Base-by-base conservation (phyloP, 1,140 invertebrate genomes). In the Venustaconcha ellipsiformis region DNA sequence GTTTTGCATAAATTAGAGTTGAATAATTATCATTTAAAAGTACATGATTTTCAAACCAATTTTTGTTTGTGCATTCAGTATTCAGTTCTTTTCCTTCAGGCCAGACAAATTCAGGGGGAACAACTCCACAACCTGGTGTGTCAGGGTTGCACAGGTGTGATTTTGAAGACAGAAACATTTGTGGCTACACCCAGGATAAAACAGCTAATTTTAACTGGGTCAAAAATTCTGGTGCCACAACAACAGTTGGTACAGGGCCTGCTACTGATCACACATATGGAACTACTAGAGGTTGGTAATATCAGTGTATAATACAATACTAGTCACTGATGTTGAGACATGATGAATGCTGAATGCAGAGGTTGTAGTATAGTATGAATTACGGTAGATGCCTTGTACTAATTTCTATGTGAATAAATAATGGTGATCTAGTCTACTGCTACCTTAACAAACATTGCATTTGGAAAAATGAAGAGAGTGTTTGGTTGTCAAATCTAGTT, bases 151-250 rank as follows among this genome's bases (percentile, higher is more conserved):
- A 70, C 26, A 69, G 30, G 1, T 89, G 88, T 82, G 83, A 88
- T 75, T 88, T 90, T 83, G 86, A 89, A 74, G 80, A 79, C 13
- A 55, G 65, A 11, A 67, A 80, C 57, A 78, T 86, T 1, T 90
- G 89, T 84, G 87, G 86, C 55, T 88, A 83, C 70, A 85, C 67
- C 12, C 83, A 89, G 65, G 83, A 84, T 62, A 80, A 58, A 55
- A 80, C 59, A 14, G 86, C 84, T 65, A 78, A 85, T 67, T 88
- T 89, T 80, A 80, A 87, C 76, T 89, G 88, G 88, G 81, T 66
- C 14, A 70, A 79, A 60, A 70, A 66, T 14, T 37, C 72, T 17
- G 78, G 74, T 0, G 57, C 67, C 18, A 84, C 86, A 18, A 20
- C 81, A 8, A 82, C 83, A 0, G 14, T 23, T 15, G 76, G 78